Evolutionary conservation across 2,888 invertebrate genomes (phyloP), one percentile per base, ranked within the genome.

Genomic region (Aleiodes alternator): DNA sequence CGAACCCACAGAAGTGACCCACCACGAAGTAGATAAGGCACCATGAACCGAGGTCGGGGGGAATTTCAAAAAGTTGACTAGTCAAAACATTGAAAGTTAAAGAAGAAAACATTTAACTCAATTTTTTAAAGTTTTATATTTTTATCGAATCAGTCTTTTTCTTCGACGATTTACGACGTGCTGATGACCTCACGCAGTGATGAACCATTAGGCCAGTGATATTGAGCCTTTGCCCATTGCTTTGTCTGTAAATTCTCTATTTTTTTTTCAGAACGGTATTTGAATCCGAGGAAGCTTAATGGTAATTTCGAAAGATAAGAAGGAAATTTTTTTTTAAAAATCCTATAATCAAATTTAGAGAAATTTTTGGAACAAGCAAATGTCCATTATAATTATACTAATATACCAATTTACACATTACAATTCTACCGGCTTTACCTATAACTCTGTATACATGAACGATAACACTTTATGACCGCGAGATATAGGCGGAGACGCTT

Each of bases 401-500:
- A 55, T 55, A 55, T 16, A 14, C 55, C 14, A 55, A 55, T 16
- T 64, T 23, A 64, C 43, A 43, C 48, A 38, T 38, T 43, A 61
- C 61, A 61, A 61, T 61, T 61, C 61, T 7, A 8, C 12, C 61
- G 43, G 64, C 55, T 64, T 31, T 64, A 16, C 43, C 64, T 64
- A 48, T 64, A 64, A 64, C 48, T 64, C 64, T 64, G 64, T 64
- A 64, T 64, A 64, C 64, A 64, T 68, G 73, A 68, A 59, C 64
- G 75, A 75, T 75, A 75, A 68, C 69, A 51, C 72, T 72, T 51
- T 76, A 57, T 73, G 59, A 59, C 79, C 75, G 61, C 69, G 76
- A 78, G 76, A 80, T 76, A 76, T 76, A 78, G 73, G 74, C 48
- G 57, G 64, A 43, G 72, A 66, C 48, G 76, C 84, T 85, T 88